phyloP scores from a whole-genome alignment of 1,140 invertebrate genomes.

The Heliconius hermathena region DNA sequence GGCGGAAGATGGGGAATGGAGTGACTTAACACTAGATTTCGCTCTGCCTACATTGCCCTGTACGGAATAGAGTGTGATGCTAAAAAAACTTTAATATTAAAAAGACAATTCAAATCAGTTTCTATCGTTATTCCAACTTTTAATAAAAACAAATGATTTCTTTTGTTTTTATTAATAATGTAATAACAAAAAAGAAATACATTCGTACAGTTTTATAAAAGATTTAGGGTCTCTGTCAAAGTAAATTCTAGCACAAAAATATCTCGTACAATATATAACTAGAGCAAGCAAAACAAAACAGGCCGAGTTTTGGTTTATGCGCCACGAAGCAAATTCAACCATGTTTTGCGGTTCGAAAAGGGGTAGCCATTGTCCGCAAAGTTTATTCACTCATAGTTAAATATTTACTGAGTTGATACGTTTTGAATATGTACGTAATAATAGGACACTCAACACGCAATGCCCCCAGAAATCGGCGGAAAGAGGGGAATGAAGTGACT shows the following conservation, averaged over 20 bases:
- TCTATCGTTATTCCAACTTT: not conserved
- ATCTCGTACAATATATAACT: slow-evolving; percentile 22
- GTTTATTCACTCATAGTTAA: slow-evolving; percentile 26
- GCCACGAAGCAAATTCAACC: slow-evolving; percentile 33
- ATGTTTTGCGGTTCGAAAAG: slow-evolving; percentile 33
- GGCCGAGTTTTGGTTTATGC: slow-evolving; percentile 32
- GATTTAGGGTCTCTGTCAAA: slow-evolving; percentile 1
- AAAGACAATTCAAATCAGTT: not conserved
- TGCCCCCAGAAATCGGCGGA: too few species aligned
- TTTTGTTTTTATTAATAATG: too few species aligned
- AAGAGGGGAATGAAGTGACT: too few species aligned
- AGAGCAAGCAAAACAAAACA: slow-evolving; percentile 28
- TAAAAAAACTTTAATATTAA: too few species aligned
- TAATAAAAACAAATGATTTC: not conserved
- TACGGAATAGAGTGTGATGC: too few species aligned
- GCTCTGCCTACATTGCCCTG: too few species aligned
- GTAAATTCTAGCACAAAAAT: slow-evolving; percentile 22
- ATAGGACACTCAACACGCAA: not conserved
- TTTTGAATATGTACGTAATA: not conserved
- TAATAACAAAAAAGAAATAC: slow-evolving; percentile 5
- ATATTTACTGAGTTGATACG: slow-evolving; percentile 3
- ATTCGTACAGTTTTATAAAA: not conserved
- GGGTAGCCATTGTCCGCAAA: slow-evolving; percentile 35
- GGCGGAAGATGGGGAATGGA: too few species aligned
- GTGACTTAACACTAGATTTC: too few species aligned